These are phyloP conservation scores for Hephaestus fuliginosus DNA, from an alignment of 2,797 vertebrate species.

Conservation along the genomic window DNA sequence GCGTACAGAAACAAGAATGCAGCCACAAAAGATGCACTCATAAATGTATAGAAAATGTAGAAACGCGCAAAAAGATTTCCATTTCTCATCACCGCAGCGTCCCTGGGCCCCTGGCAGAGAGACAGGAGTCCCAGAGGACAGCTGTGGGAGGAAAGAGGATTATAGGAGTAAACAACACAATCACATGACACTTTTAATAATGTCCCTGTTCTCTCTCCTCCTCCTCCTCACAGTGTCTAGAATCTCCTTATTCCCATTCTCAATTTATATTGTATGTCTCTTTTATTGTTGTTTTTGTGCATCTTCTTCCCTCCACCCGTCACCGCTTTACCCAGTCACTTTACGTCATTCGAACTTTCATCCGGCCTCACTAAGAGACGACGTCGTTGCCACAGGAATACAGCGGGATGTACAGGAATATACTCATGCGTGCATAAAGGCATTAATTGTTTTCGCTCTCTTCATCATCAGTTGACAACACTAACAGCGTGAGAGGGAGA, in stretches of 20 bases:
- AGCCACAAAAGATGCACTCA: background rate
- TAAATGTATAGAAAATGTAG: constrained; percentile 14
- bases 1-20: background rate
- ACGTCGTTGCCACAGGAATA: background rate
- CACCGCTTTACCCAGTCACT: constrained; percentile 10
- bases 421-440: constrained; percentile 14
- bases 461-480: constrained; percentile 50
- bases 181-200: constrained; percentile 64
- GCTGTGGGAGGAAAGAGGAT: constrained; percentile 33
- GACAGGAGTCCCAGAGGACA: constrained; percentile 46
- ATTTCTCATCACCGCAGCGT: constrained; percentile 11
- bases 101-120: constrained; percentile 28
- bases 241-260: constrained; percentile 10
- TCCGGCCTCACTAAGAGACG: background rate
- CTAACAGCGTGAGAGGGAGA: constrained; percentile 31
- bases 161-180: constrained; percentile 56
- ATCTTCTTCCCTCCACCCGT: constrained; percentile 6
- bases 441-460: constrained; percentile 46
- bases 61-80: constrained; percentile 31
- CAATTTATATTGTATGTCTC: background rate
- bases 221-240: constrained; percentile 6
- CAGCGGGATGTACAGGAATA: constrained; percentile 4
- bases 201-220: constrained; percentile 9
- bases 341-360: background rate
- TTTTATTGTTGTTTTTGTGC: constrained; percentile 11